Base-by-base conservation (phyloP, 2,888 invertebrate species). In the Crossocerus cetratus region DNA sequence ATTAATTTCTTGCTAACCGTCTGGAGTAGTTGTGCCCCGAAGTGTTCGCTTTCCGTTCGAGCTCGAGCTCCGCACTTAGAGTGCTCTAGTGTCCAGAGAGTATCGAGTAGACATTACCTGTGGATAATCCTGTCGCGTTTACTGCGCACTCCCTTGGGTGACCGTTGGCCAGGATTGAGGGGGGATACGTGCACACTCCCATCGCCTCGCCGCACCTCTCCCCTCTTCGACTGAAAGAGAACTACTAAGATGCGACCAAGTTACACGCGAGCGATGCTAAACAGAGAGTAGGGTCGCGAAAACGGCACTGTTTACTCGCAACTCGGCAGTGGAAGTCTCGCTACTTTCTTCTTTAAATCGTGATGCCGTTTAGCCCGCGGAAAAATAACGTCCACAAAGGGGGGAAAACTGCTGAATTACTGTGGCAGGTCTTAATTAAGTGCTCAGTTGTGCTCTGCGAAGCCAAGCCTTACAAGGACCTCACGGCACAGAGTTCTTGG, bases 1-100 rank as follows among this genome's bases (percentile, higher is more conserved):
- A 89, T 88, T 88, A 87, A 88, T 88, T 88, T 86, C 87, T 88
- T 88, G 87, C 87, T 86, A 87, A 87, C 86, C 86, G 84, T 86
- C 87, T 86, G 83, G 83, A 87, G 83, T 85, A 81, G 81, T 81
- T 84, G 78, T 72, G 78, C 74, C 44, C 59, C 71, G 69, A 75
- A 84, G 81, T 78, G 81, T 78, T 80, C 81, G 32, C 72, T 65
- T 65, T 63, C 67, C 64, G 49, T 58, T 64, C 55, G 60, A 71
- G 67, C 68, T 65, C 59, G 66, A 67, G 45, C 32, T 70, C 22
- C 21, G 55, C 72, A 32, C 8, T 32, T 65, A 64, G 60, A 58
- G 66, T 63, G 65, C 42, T 14, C 72, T n/a, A 65, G 58, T 16
- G 64, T 69, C 61, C 66, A 59, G 32, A 32, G 32, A 32, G 32